Evolutionary conservation across 2,888 invertebrate species (phyloP), one percentile per base, ranked within the genome.

Genomic region (Melitaea athalia): DNA sequence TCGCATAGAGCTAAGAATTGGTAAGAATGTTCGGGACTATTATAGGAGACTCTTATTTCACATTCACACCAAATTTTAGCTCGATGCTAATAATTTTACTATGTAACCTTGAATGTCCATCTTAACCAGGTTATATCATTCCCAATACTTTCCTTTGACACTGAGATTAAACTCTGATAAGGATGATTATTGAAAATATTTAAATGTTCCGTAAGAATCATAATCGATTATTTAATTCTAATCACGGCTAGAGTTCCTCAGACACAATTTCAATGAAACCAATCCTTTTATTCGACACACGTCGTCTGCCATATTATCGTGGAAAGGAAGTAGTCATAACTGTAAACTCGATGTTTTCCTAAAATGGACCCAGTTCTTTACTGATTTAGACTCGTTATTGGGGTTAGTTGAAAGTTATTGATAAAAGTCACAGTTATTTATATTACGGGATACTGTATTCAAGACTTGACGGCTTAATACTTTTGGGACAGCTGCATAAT

Each of bases 271-370:
- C 72, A 74, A 69, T 75, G 74, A 71, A 72, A 71, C 71, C 73
- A 62, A 63, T 70, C 67, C 15, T 11, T n/a, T 50, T 31, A 77
- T 75, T 78, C 85, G 71, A 61, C 75, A 80, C 89, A 89, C 87
- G 89, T 85, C 31, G 74, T 31, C 74, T 69, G 68, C 77, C 72
- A 74, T 76, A 75, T 68, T 73, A 74, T 69, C 69, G 68, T 74
- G 77, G 74, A 72, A 70, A 83, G 87, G 87, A 88, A 85, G 82
- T 78, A 67, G 75, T 75, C 65, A 78, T 87, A 89, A 89, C 89
- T 85, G 89, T 88, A 77, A 76, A 78, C 69, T 63, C 71, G 69
- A 77, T 80, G 77, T 78, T 84, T 83, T 81, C 76, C 83, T 80
- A 80, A 83, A 83, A 72, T 82, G 76, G 71, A 82, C 85, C 81